Base-by-base conservation (phyloP, 2,888 invertebrate species). In the Synanthedon myopaeformis region DNA sequence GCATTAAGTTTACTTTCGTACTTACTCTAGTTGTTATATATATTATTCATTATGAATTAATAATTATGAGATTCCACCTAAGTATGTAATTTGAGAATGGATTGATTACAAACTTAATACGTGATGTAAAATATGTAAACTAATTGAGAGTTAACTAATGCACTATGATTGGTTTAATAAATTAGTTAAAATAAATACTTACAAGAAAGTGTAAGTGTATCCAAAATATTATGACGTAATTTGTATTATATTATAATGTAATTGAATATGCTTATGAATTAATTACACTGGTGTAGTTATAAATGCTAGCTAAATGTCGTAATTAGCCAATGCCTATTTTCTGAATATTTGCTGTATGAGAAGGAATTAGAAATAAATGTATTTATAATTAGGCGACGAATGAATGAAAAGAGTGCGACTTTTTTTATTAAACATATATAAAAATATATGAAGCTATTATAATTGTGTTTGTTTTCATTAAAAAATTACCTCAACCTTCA, bases 271-370 rank as follows among this genome's bases (percentile, higher is more conserved):
- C 68, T 74, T 79, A 76, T 77, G 76, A 77, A 74, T 75, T 70
- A 79, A 79, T 76, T 76, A 74, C 75, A 72, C 35, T 35, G 35
- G 35, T 67, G 70, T 82, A 83, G 82, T 70, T 70, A 74, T 78
- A 70, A 79, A 74, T 78, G 81, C 83, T 87, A 87, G 84, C 84
- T 83, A 76, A 84, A 80, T 83, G 76, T 82, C 79, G 72, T 79
- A 74, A 80, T 82, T 84, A 85, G 85, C 82, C 79, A 82, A 86
- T 85, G 85, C 85, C 85, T 86, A 85, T 84, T 83, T 84, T 84
- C 79, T 79, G 79, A 82, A 82, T 81, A 79, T 79, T 78, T 82
- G 79, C 82, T 74, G 74, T 80, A 77, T 77, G 83, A 79, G 74
- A 71, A 64, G 69, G 35, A 67, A 73, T 71, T 35, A 72, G 77